Base-by-base conservation (phyloP, 2,888 invertebrate genomes). In the Spisula solida region DNA sequence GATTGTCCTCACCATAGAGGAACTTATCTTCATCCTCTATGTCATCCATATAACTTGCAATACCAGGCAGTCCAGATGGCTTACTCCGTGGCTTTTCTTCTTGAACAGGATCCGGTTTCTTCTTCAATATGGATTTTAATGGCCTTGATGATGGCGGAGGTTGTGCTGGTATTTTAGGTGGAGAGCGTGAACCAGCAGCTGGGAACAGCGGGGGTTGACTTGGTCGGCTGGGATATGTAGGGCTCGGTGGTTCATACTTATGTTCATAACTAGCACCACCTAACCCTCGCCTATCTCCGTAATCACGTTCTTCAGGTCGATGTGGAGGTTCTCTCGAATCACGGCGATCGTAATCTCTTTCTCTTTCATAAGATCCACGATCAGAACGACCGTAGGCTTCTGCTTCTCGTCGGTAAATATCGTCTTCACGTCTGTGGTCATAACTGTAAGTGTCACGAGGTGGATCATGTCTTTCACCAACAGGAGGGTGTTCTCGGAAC, bases 11-110 rank as follows among this genome's bases (percentile, higher is more conserved):
- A 70, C 96, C 96, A 94, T 96, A 96, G 14, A 96, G 93, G 91
- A 95, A 96, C 82, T 93, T 93, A 47, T 96, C 96, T 92, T 96
- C 96, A 93, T 96, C 96, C 60, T 95, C 96, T 51, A 95, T 93
- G 84, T 94, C 93, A 92, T 94, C 94, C 88, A 92, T 92, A 87
- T 94, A 94, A 70, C 93, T 93, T 8, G 94, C 90, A 82, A 94
- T 92, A 51, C 93, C 93, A 75, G 93, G 93, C 29, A 93, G 86
- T 47, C 93, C 89, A 47, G 90, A 60, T 82, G 82, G 85, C 82
- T 86, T 87, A 51, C 75, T 75, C 47, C 56, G 75, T n/a, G 86
- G 87, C 29, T 55, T 82, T 70, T 87, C 85, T 55, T 80, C 47
- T 31, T 82, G 20, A 51, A 48, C 86, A 80, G 89, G 86, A 31